Base-by-base conservation (phyloP, 1,140 invertebrate species). In the Oryctes rhinoceros region DNA sequence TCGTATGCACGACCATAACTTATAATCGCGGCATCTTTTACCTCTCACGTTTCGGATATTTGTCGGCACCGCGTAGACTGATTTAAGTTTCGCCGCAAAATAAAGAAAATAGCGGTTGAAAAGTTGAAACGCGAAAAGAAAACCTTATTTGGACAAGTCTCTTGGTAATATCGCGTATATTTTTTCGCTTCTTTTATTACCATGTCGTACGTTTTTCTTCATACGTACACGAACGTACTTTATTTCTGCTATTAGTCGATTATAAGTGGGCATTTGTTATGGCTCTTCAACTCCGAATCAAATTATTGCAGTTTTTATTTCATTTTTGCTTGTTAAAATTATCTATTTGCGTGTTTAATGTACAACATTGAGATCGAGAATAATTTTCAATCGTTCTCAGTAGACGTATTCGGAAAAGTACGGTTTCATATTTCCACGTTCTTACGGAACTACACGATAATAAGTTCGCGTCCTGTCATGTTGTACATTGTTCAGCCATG, bases 51-150 rank as follows among this genome's bases (percentile, higher is more conserved):
- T 71, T 37, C 18, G 65, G 65, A 71, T 71, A 71, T 71, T 71
- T 71, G 65, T 71, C 65, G 65, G 35, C 65, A 71, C 65, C 65
- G 65, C 65, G 18, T 10, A 18, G 65, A 71, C 65, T 71, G 65
- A 71, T 71, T 71, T 71, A 71, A 71, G 65, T 71, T 71, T 71
- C 35, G 11, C 65, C 24, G 24, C 4, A 71, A 71, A 71, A 20
- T 71, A 71, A 10, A 71, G 65, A 24, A 71, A 71, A 71, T 71
- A 7, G 1, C 53, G 18, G 15, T 59, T 15, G 18, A 24, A 35
- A 4, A 71, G 65, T 71, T 71, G 65, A 71, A 71, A 18, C 13
- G 18, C 15, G 15, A 59, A 59, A 59, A 59, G 13, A n/a, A 11
- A 13, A 53, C 49, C 11, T 30, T 53, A 15, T 53, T n/a, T 53